These are phyloP conservation scores for Cyanoderma ruficeps DNA, from an alignment of 2,113 vertebrate genomes.

Conservation along the genomic window DNA sequence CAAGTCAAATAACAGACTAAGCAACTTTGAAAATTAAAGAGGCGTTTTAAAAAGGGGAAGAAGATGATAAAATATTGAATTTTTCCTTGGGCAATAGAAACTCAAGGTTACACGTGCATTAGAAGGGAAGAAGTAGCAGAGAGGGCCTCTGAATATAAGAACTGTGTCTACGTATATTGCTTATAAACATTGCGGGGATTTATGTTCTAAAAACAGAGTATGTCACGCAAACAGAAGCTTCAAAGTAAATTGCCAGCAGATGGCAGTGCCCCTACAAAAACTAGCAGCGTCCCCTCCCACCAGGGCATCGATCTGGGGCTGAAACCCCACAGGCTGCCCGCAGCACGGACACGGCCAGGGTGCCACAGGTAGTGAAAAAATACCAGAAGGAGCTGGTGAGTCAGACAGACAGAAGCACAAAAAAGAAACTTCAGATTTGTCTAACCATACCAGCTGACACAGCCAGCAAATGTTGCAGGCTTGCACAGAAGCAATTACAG, in stretches of 20 bases:
- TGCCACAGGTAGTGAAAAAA: background rate
- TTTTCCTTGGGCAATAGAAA: background rate
- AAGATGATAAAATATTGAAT: accelerated
- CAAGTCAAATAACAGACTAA: background rate
- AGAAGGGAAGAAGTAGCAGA: background rate
- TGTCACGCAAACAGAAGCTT: background rate
- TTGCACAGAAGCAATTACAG: background rate
- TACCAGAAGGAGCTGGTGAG: background rate
- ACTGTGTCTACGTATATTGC: background rate
- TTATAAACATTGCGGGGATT: background rate
- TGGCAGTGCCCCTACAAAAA: slow-evolving; percentile 42
- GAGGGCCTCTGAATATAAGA: background rate
- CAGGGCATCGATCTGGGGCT: background rate
- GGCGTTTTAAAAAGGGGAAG: background rate
- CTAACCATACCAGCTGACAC: background rate
- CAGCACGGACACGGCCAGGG: background rate
- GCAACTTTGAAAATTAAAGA: background rate
- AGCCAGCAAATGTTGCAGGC: background rate
- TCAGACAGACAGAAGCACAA: background rate
- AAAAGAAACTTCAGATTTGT: background rate
- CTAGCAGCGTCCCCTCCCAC: background rate
- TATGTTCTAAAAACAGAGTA: background rate
- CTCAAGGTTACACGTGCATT: accelerated
- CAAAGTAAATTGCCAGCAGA: slow-evolving; percentile 34
- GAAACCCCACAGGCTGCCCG: background rate